Evolutionary conservation across 2,797 vertebrate genomes (phyloP).

Genomic region (Semotilus atromaculatus): DNA sequence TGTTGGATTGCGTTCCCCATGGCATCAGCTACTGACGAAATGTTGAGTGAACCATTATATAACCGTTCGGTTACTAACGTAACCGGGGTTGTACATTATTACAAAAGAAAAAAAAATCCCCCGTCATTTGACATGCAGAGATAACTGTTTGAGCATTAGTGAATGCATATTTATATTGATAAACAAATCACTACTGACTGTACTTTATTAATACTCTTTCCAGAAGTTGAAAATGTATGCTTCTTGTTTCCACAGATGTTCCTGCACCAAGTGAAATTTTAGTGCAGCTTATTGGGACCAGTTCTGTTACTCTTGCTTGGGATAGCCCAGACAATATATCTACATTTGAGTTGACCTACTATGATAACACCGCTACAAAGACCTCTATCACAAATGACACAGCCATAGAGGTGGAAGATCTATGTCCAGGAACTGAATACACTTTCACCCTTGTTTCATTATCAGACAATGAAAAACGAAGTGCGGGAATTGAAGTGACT

Average conservation of each 20-base stretch:
- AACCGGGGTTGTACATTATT: neutral
- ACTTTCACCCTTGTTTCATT: conserved; percentile 34
- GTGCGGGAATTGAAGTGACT: conserved; percentile 20
- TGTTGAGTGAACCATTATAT: too few relatives aligned
- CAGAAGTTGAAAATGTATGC: neutral
- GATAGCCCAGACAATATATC: neutral
- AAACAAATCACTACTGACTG: neutral
- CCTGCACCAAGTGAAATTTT: conserved; percentile 26
- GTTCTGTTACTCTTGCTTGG: conserved; percentile 46
- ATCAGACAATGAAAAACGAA: conserved; percentile 26
- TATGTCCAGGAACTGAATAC: conserved; percentile 56
- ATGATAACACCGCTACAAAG: neutral
- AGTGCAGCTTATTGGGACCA: conserved; percentile 28
- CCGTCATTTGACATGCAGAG: neutral
- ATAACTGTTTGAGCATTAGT: neutral
- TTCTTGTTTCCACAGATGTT: conserved; percentile 36
- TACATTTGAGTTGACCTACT: conserved; percentile 40
- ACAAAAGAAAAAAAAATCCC: too few relatives aligned
- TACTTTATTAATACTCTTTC: neutral
- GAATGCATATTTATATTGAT: neutral
- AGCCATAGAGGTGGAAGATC: conserved; percentile 30
- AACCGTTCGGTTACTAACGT: too few relatives aligned
- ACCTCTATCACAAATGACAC: neutral
- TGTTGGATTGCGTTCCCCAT: neutral
- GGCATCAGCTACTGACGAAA: neutral